phyloP scores from a whole-genome alignment of 2,797 vertebrate genomes.

The Anableps anableps region DNA sequence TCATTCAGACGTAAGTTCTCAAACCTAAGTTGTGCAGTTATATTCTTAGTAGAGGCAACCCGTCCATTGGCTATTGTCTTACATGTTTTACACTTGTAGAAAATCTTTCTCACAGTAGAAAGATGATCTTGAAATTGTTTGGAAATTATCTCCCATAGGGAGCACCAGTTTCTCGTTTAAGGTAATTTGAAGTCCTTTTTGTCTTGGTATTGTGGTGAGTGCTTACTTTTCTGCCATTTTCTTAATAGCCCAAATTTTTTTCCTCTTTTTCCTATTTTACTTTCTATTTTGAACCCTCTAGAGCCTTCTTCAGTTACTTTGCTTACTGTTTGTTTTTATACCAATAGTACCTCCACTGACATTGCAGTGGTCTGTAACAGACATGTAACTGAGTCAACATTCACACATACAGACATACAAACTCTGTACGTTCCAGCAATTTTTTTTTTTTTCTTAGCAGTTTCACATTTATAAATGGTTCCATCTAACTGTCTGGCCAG shows the following conservation, averaged over 20 bases:
- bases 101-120: background rate
- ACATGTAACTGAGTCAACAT: constrained; percentile 10
- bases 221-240: background rate
- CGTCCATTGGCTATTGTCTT: background rate
- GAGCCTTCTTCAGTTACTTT: background rate
- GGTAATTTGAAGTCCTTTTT: background rate
- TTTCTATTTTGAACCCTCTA: background rate
- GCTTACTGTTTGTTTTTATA: background rate
- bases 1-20: background rate
- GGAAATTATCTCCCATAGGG: background rate
- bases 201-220: background rate
- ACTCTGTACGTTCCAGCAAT: constrained; percentile 36
- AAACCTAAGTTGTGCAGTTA: background rate
- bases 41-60: background rate
- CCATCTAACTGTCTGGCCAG: constrained; percentile 28
- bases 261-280: background rate
- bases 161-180: background rate
- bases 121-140: background rate
- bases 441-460: constrained; percentile 36
- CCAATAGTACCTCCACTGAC: background rate
- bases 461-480: constrained; percentile 45
- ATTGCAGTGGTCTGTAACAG: background rate
- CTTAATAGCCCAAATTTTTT: background rate
- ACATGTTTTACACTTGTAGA: background rate
- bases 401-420: background rate